Conservation (phyloP, 2,888 invertebrate species). For the Aelia acuminata region DNA sequence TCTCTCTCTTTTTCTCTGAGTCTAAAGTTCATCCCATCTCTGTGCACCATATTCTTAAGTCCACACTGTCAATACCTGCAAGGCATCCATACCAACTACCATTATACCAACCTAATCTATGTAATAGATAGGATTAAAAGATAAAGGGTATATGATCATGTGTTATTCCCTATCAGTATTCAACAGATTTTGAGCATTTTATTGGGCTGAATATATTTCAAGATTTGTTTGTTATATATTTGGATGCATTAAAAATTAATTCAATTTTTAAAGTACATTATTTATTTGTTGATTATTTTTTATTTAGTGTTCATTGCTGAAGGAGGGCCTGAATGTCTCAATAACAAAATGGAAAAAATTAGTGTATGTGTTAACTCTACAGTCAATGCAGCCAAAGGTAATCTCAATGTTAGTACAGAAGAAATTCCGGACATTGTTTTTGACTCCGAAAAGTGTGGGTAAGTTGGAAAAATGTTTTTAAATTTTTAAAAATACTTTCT, state of each 20-base stretch:
- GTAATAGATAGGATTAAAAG: no score
- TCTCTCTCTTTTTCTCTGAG: no score
- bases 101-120: no score
- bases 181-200: neutral
- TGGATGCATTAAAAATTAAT: neutral
- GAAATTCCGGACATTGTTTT: conserved; percentile 75
- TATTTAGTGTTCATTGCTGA: conserved; percentile 84
- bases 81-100: no score
- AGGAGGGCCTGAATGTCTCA: conserved; percentile 83
- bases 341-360: conserved; percentile 75
- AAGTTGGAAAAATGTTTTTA: conserved; percentile 67
- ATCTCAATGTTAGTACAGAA: conserved; percentile 61
- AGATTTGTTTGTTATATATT: neutral
- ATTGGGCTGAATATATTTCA: neutral
- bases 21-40: no score
- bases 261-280: neutral
- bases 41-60: no score
- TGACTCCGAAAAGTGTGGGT: conserved; percentile 74
- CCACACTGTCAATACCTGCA: no score
- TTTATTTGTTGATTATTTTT: conserved; percentile 65
- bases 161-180: no score
- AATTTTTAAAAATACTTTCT: no score
- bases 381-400: conserved; percentile 68
- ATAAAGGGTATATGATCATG: no score
- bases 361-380: conserved; percentile 78